Evolutionary conservation across 2,113 vertebrate genomes (phyloP), one percentile per base, ranked within the genome.

Genomic region (Gymnarchus niloticus): DNA sequence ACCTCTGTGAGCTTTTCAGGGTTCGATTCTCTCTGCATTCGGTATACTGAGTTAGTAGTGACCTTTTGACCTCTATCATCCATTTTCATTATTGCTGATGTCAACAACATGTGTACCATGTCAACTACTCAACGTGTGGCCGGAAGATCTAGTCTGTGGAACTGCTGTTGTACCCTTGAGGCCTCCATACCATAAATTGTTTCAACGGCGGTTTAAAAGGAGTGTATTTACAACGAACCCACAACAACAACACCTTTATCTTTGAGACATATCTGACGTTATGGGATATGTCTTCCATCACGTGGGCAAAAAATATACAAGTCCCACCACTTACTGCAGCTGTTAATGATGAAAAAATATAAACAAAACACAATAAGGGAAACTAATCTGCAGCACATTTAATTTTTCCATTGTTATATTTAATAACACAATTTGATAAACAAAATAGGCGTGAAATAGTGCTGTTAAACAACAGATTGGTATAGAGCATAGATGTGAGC

Each of bases 61-160:
- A 81, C 6, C 8, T n/a, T 81, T 51, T 73, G 48, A 49, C 48
- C 44, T 25, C 77, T 44, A 23, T 51, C n/a, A 81, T 81, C 77
- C 46, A 0, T 81, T 81, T 49, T 49, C 48, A 1, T 51, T 51
- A 81, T 51, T 51, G 21, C 49, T 44, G 23, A 81, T 48, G 44
- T 81, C 44, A 81, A 25, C 77, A 81, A 17, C 48, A 49, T 49
- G 44, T 51, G 77, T 81, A 81, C 77, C n/a, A 81, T 51, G 48
- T 81, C 77, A 81, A 25, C 77, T 54, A 25, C 61, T 51, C 44
- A 51, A 81, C 21, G 12, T 81, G 77, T 51, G 77, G 77, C 46
- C 46, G 3, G 44, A 14, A 81, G 46, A 14, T 49, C 77, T 25
- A 73, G 41, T 37, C 65, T 4, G 14, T 5, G 65, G 65, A 73